Percentiles rank a stretch among this genome's conserved stretches.
Conservation (phyloP, 2,113 vertebrate species). For the Mungos mungo region DNA sequence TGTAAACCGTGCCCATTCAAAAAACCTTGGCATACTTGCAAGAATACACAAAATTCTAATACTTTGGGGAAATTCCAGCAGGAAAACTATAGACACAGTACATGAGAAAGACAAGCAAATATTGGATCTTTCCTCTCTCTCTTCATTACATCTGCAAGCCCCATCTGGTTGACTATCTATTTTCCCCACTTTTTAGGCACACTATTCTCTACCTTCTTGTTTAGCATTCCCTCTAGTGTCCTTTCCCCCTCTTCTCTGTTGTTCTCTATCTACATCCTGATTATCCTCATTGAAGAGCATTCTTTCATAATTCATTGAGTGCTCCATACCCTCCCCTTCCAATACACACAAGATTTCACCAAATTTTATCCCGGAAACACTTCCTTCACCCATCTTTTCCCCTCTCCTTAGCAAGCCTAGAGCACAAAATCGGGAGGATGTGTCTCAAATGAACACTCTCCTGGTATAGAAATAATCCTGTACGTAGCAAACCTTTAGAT, state of each 20-base stretch:
- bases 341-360: not conserved
- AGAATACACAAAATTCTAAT: not conserved
- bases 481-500: not conserved
- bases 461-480: not conserved
- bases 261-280: not conserved
- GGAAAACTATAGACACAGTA: not conserved
- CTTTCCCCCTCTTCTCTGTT: not conserved
- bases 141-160: not conserved
- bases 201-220: not conserved
- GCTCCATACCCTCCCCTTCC: not conserved
- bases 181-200: not conserved
- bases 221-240: not conserved
- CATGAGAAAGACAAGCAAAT: not conserved
- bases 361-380: not conserved
- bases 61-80: not conserved
- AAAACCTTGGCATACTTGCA: not conserved
- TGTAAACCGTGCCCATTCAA: not conserved
- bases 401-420: not conserved
- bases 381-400: not conserved
- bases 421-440: not conserved
- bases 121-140: rapidly evolving
- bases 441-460: constrained; percentile 13
- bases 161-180: not conserved
- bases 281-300: not conserved
- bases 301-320: not conserved